Conservation (phyloP, 2,113 vertebrate genomes). For the Steatornis caripensis region DNA sequence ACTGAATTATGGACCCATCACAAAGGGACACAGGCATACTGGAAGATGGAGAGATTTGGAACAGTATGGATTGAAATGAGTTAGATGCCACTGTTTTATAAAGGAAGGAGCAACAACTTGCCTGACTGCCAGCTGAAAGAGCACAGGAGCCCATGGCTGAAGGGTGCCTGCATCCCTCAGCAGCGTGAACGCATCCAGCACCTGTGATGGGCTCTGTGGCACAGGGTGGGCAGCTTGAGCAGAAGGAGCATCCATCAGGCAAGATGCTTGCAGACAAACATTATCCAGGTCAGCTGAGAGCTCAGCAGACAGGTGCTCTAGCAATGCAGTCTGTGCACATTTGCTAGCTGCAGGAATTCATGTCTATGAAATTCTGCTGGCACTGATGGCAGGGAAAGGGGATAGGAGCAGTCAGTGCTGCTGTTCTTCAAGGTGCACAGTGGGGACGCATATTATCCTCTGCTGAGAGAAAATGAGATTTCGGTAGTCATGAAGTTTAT, state of each 20-base stretch:
- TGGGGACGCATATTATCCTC: background rate
- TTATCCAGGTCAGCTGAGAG: background rate
- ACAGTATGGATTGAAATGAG: background rate
- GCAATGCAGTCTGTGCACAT: background rate
- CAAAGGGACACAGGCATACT: background rate
- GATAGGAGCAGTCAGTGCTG: background rate
- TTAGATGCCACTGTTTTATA: background rate
- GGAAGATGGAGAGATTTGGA: background rate
- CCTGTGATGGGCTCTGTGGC: background rate
- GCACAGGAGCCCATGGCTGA: background rate
- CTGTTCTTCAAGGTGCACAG: background rate
- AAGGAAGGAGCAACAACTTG: background rate
- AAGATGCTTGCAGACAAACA: background rate
- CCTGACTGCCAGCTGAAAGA: background rate
- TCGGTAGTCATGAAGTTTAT: background rate
- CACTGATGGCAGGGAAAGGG: background rate
- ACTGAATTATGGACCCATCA: background rate
- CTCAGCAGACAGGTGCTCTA: background rate
- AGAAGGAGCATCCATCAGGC: background rate
- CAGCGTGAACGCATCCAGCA: background rate
- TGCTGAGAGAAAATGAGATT: background rate
- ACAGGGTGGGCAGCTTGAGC: background rate
- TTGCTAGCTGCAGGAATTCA: background rate
- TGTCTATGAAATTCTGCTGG: background rate
- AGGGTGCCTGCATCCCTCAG: background rate